These are phyloP conservation scores for Drosophila gaucha DNA, from an alignment of 2,888 invertebrate genomes.

Conservation along the genomic window DNA sequence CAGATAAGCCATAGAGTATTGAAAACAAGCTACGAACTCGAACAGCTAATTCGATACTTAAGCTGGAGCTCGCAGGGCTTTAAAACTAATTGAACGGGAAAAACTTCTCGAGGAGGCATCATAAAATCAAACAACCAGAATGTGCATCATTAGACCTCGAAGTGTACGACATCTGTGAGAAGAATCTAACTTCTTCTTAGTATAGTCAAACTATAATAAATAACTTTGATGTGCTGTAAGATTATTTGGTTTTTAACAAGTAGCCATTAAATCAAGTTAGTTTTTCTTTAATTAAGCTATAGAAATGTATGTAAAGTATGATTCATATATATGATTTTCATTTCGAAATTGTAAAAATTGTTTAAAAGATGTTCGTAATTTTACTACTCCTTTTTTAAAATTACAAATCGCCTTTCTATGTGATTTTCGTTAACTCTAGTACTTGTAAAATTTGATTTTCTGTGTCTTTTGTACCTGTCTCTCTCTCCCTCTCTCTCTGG, in stretches of 20 bases:
- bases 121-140: not conserved
- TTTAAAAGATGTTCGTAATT: not conserved
- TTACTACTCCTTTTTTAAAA: not conserved
- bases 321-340: not conserved
- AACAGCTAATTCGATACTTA: slow-evolving; percentile 13
- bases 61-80: slow-evolving; percentile 4
- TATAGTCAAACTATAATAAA: not conserved
- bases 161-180: not conserved
- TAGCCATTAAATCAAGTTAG: not conserved
- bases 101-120: not conserved
- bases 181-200: not conserved
- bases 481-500: not conserved
- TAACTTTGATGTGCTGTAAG: not conserved
- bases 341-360: not conserved
- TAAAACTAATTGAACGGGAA: not conserved
- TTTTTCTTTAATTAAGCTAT: not conserved
- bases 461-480: too few relatives aligned
- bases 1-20: slow-evolving; percentile 24
- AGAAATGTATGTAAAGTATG: not conserved
- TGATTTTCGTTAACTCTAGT: not conserved
- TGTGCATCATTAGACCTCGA: slow-evolving; percentile 3
- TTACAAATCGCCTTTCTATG: not conserved
- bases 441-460: too few relatives aligned
- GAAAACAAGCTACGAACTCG: slow-evolving; percentile 10
- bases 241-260: not conserved